phyloP scores from a whole-genome alignment of 2,888 invertebrate genomes.

The Troides oblongomaculatus region DNA sequence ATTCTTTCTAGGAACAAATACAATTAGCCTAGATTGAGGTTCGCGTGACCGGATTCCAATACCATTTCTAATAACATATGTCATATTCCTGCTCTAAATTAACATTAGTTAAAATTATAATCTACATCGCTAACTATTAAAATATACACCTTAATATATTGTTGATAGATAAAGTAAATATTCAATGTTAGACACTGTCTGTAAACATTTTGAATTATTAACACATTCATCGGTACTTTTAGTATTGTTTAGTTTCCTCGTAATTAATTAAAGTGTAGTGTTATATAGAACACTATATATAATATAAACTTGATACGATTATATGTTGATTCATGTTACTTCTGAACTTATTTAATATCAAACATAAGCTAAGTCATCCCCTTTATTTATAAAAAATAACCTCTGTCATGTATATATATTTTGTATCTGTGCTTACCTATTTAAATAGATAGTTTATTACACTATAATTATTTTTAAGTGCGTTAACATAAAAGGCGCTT shows the following conservation, averaged over 20 bases:
- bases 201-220: not conserved
- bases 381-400: not conserved
- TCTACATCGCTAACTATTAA: not conserved
- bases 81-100: not conserved
- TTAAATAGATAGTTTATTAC: not conserved
- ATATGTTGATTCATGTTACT: no score
- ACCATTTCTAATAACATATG: not conserved
- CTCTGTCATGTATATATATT: not conserved
- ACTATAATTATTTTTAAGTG: not conserved
- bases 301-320: no score
- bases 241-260: not conserved
- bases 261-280: not conserved
- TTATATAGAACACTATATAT: not conserved
- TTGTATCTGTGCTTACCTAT: not conserved
- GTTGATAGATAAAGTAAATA: no score
- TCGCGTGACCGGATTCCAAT: not conserved
- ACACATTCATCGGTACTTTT: not conserved
- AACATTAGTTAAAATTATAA: not conserved
- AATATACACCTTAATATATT: not conserved
- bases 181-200: not conserved
- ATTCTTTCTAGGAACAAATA: not conserved
- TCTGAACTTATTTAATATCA: not conserved
- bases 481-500: slow-evolving; percentile 20
- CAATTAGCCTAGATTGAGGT: not conserved
- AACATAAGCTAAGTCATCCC: not conserved